These are phyloP conservation scores for Agelaius tricolor DNA, from an alignment of 2,113 vertebrate species.

Conservation along the genomic window DNA sequence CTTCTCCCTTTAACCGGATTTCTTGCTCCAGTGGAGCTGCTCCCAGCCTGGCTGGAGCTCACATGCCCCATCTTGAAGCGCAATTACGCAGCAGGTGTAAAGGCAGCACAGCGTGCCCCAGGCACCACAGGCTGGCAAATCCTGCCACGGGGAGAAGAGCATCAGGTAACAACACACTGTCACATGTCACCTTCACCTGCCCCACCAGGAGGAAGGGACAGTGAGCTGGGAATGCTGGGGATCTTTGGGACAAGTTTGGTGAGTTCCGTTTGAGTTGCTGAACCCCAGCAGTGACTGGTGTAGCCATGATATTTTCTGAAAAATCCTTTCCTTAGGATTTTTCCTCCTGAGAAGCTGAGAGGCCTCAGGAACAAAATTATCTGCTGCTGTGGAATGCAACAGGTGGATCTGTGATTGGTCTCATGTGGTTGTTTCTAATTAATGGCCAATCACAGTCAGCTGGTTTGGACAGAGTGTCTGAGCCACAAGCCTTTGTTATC, in stretches of 20 bases:
- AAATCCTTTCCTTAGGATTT: too few species aligned
- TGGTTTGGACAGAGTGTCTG: too few species aligned
- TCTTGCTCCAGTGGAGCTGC: constrained; percentile 15
- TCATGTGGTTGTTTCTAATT: too few species aligned
- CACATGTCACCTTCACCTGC: neutral
- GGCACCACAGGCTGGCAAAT: neutral
- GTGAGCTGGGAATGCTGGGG: neutral
- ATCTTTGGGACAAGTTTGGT: accelerated
- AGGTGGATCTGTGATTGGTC: too few species aligned
- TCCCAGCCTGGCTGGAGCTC: neutral
- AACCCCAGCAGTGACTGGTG: neutral
- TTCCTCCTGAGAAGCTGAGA: too few species aligned
- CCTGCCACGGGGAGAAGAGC: neutral
- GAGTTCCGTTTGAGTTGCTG: neutral
- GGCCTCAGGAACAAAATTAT: too few species aligned
- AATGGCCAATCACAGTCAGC: too few species aligned
- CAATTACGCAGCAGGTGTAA: neutral
- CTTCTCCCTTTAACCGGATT: constrained; percentile 23
- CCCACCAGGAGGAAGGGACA: neutral
- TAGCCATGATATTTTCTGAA: too few species aligned
- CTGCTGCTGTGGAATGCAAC: too few species aligned
- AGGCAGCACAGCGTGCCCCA: neutral
- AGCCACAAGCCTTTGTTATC: too few species aligned
- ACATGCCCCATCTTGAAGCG: neutral
- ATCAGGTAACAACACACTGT: neutral